Base-by-base conservation (phyloP, 2,888 invertebrate genomes). In the Gari tellinella region DNA sequence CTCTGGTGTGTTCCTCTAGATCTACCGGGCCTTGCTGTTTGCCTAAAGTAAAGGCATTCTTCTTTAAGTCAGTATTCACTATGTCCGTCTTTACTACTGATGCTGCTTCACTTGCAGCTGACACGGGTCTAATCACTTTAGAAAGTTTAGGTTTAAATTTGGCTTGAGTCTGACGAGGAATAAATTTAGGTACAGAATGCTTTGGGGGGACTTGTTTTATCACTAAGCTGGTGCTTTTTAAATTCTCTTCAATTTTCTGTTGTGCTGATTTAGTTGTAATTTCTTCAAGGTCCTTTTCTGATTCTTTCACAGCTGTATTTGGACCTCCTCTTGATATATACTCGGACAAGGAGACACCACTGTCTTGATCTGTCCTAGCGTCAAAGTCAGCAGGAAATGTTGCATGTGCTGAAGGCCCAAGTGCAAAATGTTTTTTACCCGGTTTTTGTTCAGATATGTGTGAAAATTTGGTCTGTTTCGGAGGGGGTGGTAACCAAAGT, bases 151-250 rank as follows among this genome's bases (percentile, higher is more conserved):
- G 31, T 53, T 63, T 73, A 41, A 40, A 43, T 60, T 70, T 70
- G 17, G 66, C 74, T 31, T 83, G 43, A 19, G 86, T 82, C 65
- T 89, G 89, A 17, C 89, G 70, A 5, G 89, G 89, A 38, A 89
- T 78, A 80, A 89, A 89, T 58, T 69, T 83, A 15, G 86, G 85
- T n/a, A 73, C 58, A 8, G 81, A 48, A 15, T 74, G 75, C 10
- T 60, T 68, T 37, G 72, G 72, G 38, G 74, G 78, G 37, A 81
- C 84, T 7, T 83, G 63, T 61, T 80, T 82, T 5, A 89, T 72
- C 17, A 74, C 61, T 37, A 66, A 14, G n/a, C 43, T 45, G 64
- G 53, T 67, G 12, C 60, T 53, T 40, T 62, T 69, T 56, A 65
- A 48, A 14, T 25, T 67, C 26, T 74, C 76, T 57, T 72, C 73